phyloP scores from a whole-genome alignment of 2,113 vertebrate species.

The Gambusia holbrooki region DNA sequence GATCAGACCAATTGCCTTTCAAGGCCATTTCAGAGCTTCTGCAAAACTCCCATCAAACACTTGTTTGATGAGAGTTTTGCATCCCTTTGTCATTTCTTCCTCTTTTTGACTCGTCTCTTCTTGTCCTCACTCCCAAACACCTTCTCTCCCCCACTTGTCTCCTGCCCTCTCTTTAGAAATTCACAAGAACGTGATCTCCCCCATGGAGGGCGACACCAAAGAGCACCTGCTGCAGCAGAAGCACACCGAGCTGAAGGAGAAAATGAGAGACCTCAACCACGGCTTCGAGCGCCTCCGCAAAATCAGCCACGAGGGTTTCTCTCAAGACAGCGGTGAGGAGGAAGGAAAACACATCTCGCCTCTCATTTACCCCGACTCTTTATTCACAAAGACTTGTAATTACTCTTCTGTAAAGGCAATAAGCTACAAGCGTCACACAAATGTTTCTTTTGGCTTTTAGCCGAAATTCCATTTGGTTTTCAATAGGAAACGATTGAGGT shows the following conservation, averaged over 20 bases:
- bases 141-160: background rate
- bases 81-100: background rate
- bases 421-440: background rate
- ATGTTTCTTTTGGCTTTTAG: conserved; percentile 17
- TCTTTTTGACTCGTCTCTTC: background rate
- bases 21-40: background rate
- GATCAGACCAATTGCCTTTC: background rate
- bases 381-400: conserved; percentile 24
- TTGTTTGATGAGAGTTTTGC: background rate
- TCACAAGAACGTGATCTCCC: conserved; percentile 88
- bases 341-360: background rate
- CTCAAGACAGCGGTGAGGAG: conserved; percentile 82
- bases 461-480: background rate
- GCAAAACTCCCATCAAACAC: background rate
- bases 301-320: conserved; percentile 92
- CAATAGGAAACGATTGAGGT: background rate
- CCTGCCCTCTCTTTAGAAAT: conserved; percentile 77
- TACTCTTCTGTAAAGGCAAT: background rate
- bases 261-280: conserved; percentile 88
- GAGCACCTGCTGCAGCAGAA: conserved; percentile 82
- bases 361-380: background rate
- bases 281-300: conserved; percentile 90
- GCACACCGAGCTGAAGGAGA: conserved; percentile 90
- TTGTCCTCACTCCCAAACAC: background rate
- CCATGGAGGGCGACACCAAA: conserved; percentile 82